Base-by-base conservation (phyloP, 1,140 invertebrate species). In the Drosophila melanica region DNA sequence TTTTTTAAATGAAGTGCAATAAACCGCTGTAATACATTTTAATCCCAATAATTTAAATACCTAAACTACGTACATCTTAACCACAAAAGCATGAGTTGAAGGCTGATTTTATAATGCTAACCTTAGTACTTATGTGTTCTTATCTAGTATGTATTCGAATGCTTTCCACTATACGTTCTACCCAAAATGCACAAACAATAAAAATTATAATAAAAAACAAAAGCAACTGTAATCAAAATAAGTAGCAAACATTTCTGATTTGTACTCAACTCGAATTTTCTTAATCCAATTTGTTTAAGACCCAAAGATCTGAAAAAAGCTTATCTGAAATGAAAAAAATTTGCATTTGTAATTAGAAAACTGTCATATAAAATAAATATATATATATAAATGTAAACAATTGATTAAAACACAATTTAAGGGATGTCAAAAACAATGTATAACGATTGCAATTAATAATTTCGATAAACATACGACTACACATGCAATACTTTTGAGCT, bases 61-160 rank as follows among this genome's bases (percentile, higher is more conserved):
- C 65, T 45, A 63, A 66, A 54, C 59, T 70, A 74, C 75, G 62
- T 71, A 75, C 41, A 47, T 59, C 48, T 75, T 23, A 63, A 50
- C 45, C 53, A 42, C 68, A 23, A 73, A 67, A 50, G 79, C 63
- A 59, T 78, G 55, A 50, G 50, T 66, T 51, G 41, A 84, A 84
- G 80, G 80, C 80, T 82, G 80, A 82, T 84, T 82, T 82, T 78
- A 59, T 72, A 82, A 72, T 68, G 48, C 67, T 67, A 64, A 57
- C 50, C 50, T 65, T 68, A 81, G 63, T 75, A 42, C 18, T 54
- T 63, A 37, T 81, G 60, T 70, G 60, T 81, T 77, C 67, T 67
- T 62, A 50, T 53, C 62, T 67, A 72, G 33, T 59, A 51, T 66
- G 9, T 68, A 73, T 57, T 44, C 20, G 47, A 66, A 57, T 57